phyloP scores from a whole-genome alignment of 2,888 invertebrate species.

The Amphipoea oculea region DNA sequence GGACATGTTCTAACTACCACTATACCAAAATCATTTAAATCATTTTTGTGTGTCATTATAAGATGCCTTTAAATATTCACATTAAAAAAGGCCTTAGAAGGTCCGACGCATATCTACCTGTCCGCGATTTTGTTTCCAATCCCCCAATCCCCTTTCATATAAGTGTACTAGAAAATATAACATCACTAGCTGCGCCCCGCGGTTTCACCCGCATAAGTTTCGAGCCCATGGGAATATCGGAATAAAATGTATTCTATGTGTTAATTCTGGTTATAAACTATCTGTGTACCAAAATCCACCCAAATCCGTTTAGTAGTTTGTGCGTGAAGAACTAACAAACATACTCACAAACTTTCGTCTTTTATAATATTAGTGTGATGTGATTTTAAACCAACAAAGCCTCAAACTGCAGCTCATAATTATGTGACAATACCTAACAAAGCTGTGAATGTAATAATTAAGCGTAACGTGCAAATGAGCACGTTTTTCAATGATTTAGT shows the following conservation, averaged over 20 bases:
- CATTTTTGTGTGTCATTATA: neutral
- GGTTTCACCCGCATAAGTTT: too few species aligned
- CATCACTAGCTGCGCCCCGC: neutral
- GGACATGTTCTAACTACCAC: neutral
- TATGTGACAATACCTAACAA: neutral
- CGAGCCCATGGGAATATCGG: too few species aligned
- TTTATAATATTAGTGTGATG: too few species aligned
- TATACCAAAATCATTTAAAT: neutral
- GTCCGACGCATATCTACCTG: too few species aligned
- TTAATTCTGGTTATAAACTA: too few species aligned
- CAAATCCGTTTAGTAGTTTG: too few species aligned
- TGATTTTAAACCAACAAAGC: neutral
- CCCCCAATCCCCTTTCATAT: neutral
- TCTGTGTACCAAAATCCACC: too few species aligned
- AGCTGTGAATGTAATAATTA: neutral
- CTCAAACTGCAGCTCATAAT: neutral
- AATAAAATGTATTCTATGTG: too few species aligned
- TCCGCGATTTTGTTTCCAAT: too few species aligned
- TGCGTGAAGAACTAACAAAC: too few species aligned
- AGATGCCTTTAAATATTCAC: neutral
- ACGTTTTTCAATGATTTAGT: neutral
- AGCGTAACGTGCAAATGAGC: slow-evolving; percentile 16
- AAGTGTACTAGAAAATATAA: neutral
- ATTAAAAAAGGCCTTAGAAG: too few species aligned
- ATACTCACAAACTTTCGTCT: too few species aligned